A percentile compares a stretch with the other conserved stretches of the same genome.
Evolutionary conservation across 2,113 vertebrate genomes (phyloP).

Genomic region (Nerophis ophidion): DNA sequence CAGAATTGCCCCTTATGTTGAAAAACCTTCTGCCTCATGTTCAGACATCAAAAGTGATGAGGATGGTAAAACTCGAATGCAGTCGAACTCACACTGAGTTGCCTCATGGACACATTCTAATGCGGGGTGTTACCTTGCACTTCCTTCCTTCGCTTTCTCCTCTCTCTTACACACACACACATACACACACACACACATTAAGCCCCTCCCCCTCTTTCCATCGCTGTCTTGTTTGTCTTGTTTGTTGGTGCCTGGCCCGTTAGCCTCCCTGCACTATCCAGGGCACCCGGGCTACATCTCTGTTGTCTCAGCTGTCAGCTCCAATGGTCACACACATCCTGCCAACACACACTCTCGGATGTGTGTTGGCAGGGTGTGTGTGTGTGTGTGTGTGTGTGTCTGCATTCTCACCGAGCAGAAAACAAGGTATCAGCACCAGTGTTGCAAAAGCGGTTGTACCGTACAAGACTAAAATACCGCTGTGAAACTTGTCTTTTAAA

Average conservation of each 20-base stretch:
- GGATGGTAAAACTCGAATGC: slow-evolving; percentile 2
- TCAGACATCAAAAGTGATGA: background rate
- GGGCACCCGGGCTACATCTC: slow-evolving; percentile 51
- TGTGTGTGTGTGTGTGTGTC: slow-evolving; percentile 20
- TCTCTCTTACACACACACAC: background rate
- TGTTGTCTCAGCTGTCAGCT: slow-evolving; percentile 62
- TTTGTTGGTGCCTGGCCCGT: slow-evolving; percentile 56
- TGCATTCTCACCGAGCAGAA: slow-evolving; percentile 8
- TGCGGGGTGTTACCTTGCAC: slow-evolving; percentile 21
- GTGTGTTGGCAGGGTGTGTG: slow-evolving; percentile 16
- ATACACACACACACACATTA: slow-evolving; percentile 19
- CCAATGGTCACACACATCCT: slow-evolving; percentile 34
- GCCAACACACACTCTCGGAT: slow-evolving; percentile 22
- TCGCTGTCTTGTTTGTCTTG: slow-evolving; percentile 64
- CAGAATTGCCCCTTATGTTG: background rate
- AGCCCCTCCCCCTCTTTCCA: background rate
- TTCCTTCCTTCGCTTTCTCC: background rate
- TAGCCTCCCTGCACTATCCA: slow-evolving; percentile 45
- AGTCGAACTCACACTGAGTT: slow-evolving; percentile 8
- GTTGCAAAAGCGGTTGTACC: slow-evolving; percentile 2
- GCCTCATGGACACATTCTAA: slow-evolving; percentile 14
- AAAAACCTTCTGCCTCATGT: slow-evolving; percentile 7
- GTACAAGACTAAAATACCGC: background rate
- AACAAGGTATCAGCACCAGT: slow-evolving; percentile 8
- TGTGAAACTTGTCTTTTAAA: background rate